Evolutionary conservation across 2,797 vertebrate species (phyloP).

Genomic region (Euphonia xanthogaster): DNA sequence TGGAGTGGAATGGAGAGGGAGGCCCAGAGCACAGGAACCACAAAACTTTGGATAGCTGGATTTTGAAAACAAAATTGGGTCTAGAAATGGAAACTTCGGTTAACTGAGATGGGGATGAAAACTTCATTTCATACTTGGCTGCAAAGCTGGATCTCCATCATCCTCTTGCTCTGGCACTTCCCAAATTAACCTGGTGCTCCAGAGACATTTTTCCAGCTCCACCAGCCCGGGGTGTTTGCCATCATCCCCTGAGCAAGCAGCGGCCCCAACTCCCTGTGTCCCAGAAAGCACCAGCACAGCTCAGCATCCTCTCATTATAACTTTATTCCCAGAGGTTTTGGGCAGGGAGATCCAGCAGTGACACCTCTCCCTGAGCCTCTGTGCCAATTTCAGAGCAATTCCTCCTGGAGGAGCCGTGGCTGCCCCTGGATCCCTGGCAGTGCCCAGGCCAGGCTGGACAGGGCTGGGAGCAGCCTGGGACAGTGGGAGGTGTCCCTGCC

Average conservation of each 20-base stretch:
- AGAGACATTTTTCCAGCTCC: neutral
- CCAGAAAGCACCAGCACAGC: neutral
- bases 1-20: neutral
- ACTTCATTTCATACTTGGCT: neutral
- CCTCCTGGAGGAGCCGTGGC: neutral
- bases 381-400: neutral
- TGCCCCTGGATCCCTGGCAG: neutral
- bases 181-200: neutral
- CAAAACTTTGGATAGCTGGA: neutral
- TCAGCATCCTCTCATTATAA: neutral
- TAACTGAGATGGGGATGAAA: neutral
- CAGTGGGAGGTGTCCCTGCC: neutral
- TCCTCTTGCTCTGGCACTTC: neutral
- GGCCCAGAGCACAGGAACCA: neutral
- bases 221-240: fast-evolving
- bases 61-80: neutral
- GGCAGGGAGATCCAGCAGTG: neutral
- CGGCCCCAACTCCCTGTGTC: neutral
- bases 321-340: neutral
- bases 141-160: neutral
- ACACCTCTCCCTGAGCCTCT: neutral
- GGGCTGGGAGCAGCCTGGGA: neutral
- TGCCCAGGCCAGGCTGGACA: fast-evolving
- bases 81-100: constrained; percentile 20
- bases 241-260: neutral